Percentiles rank a stretch among this genome's conserved stretches.
Conservation (phyloP, 2,113 vertebrate genomes). For the Electrona antarctica region DNA sequence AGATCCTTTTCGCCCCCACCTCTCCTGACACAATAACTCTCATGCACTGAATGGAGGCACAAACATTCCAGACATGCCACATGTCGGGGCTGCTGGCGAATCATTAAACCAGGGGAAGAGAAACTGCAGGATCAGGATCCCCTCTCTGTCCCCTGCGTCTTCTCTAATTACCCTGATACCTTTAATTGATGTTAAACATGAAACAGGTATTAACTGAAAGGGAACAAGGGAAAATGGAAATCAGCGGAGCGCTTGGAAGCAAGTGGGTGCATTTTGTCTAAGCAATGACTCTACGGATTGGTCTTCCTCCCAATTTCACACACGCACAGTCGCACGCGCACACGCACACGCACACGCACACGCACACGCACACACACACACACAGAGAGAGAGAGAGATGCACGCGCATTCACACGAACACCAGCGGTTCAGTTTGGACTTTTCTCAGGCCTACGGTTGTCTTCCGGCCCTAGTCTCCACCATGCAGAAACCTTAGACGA, state of each 20-base stretch:
- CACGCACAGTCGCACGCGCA: too few relatives aligned
- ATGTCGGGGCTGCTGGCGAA: conserved; percentile 79
- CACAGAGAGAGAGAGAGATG: too few relatives aligned
- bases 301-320: not conserved
- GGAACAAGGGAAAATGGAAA: conserved; percentile 50
- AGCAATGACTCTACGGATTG: conserved; percentile 69
- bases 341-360: too few relatives aligned
- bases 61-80: conserved; percentile 83
- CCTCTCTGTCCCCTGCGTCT: conserved; percentile 76
- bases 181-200: conserved; percentile 82
- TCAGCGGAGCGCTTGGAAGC: conserved; percentile 48
- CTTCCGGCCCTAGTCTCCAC: conserved; percentile 30
- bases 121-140: conserved; percentile 78
- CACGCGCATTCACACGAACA: too few relatives aligned
- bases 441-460: conserved; percentile 53
- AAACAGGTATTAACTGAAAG: conserved; percentile 74
- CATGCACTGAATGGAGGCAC: conserved; percentile 75
- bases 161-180: conserved; percentile 77
- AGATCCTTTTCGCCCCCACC: conserved; percentile 66
- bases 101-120: conserved; percentile 80
- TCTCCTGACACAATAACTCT: conserved; percentile 78
- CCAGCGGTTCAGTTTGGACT: conserved; percentile 39
- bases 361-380: too few relatives aligned
- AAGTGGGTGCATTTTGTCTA: conserved; percentile 56
- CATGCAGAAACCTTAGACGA: not conserved